These are phyloP conservation scores for Siniperca undulata DNA, from an alignment of 2,797 vertebrate genomes.

Conservation along the genomic window DNA sequence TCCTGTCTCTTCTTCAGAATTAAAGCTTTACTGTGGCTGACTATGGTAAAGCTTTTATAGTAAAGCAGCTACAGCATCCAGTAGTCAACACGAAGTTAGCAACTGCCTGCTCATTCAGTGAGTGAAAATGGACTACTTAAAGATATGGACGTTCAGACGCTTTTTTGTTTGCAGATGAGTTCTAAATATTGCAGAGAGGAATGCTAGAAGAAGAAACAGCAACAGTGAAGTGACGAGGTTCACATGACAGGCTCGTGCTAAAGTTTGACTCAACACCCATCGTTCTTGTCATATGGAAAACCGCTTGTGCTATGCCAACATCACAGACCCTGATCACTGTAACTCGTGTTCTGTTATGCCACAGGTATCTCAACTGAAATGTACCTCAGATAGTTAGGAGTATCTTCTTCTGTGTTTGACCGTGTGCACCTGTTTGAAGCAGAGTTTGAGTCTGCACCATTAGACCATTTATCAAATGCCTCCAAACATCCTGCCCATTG, in stretches of 20 bases:
- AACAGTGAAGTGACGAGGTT: neutral
- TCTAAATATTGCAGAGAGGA: neutral
- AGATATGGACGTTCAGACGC: neutral
- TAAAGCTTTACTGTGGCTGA: neutral
- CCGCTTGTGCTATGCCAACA: neutral
- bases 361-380: neutral
- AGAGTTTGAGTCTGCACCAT: neutral
- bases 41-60: neutral
- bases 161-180: neutral
- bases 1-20: neutral
- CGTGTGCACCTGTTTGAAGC: neutral
- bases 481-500: neutral
- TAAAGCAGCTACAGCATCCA: neutral
- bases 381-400: neutral
- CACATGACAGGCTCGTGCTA: neutral
- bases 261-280: neutral
- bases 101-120: neutral
- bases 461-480: neutral
- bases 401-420: neutral
- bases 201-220: neutral
- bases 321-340: neutral
- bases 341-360: neutral
- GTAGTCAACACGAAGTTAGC: neutral
- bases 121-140: neutral
- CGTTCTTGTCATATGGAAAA: neutral